Conservation (phyloP, 1,140 invertebrate genomes). For the Platorchestia sp. region DNA sequence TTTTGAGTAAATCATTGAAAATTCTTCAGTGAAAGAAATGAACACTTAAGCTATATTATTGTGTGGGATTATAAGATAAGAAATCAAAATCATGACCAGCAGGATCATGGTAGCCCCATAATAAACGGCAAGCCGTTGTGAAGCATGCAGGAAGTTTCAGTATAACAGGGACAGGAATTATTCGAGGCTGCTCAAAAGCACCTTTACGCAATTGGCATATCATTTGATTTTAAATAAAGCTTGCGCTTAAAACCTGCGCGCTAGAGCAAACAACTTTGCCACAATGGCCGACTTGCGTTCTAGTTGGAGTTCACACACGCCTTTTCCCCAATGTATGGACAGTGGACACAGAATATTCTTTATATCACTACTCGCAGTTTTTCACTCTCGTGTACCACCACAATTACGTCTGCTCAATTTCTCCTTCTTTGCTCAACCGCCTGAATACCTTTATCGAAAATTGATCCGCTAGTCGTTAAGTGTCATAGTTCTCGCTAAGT, state of each 20-base stretch:
- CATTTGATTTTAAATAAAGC: neutral
- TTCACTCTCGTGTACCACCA: neutral
- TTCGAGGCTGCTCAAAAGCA: neutral
- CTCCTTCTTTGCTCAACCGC: neutral
- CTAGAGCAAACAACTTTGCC: neutral
- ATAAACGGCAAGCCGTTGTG: neutral
- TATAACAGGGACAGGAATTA: neutral
- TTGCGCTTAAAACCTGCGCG: neutral
- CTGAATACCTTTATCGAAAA: constrained; percentile 16
- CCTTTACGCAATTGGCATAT: neutral
- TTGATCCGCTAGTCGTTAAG: neutral
- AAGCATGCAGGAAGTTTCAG: neutral
- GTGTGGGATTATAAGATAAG: neutral
- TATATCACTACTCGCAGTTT: neutral
- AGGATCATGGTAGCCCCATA: neutral
- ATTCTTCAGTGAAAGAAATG: neutral
- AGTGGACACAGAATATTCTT: neutral
- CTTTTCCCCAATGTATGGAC: neutral
- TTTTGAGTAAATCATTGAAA: neutral
- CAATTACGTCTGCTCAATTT: neutral
- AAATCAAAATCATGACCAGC: neutral
- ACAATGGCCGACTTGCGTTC: neutral
- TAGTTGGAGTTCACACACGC: neutral
- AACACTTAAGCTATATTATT: neutral
- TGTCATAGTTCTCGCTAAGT: constrained; percentile 23